Base-by-base conservation (phyloP, 2,113 vertebrate genomes). In the Campylomormyrus numenius region DNA sequence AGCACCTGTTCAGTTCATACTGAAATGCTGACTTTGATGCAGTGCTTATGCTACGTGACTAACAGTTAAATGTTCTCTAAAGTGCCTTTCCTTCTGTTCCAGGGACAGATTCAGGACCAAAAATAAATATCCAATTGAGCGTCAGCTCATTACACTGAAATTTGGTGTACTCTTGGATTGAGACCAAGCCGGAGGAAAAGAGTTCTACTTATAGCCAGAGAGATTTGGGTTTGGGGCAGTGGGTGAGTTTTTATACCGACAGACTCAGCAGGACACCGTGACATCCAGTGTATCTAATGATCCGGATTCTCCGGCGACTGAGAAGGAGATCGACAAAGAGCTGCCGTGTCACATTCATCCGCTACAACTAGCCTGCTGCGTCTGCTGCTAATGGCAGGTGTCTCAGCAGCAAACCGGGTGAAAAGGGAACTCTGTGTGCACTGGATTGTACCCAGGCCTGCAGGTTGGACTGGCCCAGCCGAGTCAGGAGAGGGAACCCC, bases 261-360 rank as follows among this genome's bases (percentile, higher is more conserved):
- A 56, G 85, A 88, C 11, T 66, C 31, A 58, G 89, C 80, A 93
- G 92, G 91, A 90, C 88, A 90, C 90, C 93, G 92, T 93, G 91
- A 92, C 91, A 91, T 93, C 95, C 93, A 92, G 92, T 88, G 89
- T 89, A 90, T 93, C 92, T 85, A 91, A 88, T 93, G 92, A 93
- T 91, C 56, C 90, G 91, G 90, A 92, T 89, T 45, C 91, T 92
- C 88, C 90, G 90, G 89, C 49, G 90, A 89, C 91, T 88, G 83
- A 39, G 83, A 24, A 91, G 84, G 91, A 86, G 46, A 89, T 93
- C 91, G 91, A 93, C 91, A 87, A 91, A 93, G 91, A 92, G 90
- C 88, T 89, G 90, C 90, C 90, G 70, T 90, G 62, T 93, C 87
- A 91, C 90, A 92, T 89, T 93, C 91, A 50, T 80, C 48, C 24